phyloP scores from a whole-genome alignment of 37 sponge, comb jelly and placozoan species.

The Tethya wilhelma region DNA sequence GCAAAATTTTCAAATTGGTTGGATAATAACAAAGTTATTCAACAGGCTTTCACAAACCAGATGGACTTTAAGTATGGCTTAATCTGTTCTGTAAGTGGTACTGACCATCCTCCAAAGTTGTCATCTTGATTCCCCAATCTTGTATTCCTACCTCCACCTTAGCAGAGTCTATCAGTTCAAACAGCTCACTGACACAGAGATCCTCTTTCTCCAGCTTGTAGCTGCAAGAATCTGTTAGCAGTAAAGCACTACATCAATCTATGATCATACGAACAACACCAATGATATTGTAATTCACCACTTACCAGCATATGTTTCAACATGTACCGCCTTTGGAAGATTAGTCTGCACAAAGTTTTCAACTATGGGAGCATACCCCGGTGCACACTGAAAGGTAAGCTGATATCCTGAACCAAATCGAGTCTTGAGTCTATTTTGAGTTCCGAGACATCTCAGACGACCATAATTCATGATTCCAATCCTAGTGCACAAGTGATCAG shows the following conservation, averaged over 20 bases:
- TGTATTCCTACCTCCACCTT: slow-evolving; percentile 51
- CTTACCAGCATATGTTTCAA: slow-evolving; percentile 76
- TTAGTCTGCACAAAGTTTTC: slow-evolving; percentile 46
- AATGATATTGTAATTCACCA: not conserved
- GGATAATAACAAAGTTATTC: no score
- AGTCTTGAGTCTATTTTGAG: slow-evolving; percentile 75
- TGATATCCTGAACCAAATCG: slow-evolving; percentile 82
- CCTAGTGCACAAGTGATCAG: slow-evolving; percentile 76
- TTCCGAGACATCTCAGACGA: slow-evolving; percentile 53
- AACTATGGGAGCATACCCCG: slow-evolving; percentile 34
- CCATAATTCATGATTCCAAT: slow-evolving; percentile 86
- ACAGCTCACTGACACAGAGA: slow-evolving; percentile 76
- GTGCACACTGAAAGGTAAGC: slow-evolving; percentile 66
- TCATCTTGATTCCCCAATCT: slow-evolving; percentile 89
- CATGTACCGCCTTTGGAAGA: slow-evolving; percentile 51
- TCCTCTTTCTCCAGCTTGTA: slow-evolving; percentile 66
- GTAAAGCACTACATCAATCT: not conserved
- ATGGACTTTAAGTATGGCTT: not conserved
- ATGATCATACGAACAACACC: not conserved
- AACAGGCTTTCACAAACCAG: not conserved
- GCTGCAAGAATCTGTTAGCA: slow-evolving; percentile 23
- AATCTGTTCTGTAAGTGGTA: no score
- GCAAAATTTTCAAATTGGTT: no score
- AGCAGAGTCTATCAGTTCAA: slow-evolving; percentile 43
- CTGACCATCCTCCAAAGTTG: slow-evolving; percentile 87